Evolutionary conservation across 1,140 invertebrate species (phyloP).

Genomic region (Orius laevigatus): DNA sequence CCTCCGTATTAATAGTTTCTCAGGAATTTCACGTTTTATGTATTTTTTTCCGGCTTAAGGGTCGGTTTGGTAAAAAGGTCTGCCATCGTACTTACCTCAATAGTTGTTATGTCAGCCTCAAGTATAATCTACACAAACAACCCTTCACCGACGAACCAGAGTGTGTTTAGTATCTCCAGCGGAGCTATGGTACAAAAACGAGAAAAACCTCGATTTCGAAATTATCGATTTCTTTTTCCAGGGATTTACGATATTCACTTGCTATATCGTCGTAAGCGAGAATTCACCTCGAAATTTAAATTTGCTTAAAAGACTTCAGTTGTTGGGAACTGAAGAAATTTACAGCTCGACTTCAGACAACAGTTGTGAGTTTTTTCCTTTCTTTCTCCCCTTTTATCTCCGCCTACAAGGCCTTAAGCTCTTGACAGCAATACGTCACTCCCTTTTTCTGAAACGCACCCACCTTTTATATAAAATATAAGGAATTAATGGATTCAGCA

Average conservation of each 20-base stretch:
- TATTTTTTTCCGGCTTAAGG: conserved; percentile 24
- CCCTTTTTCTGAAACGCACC: neutral
- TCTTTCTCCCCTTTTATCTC: neutral
- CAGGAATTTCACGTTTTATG: neutral
- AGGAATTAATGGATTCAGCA: no score
- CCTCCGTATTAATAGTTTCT: no score
- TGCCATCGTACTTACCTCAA: conserved; percentile 36
- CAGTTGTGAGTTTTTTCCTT: conserved; percentile 29
- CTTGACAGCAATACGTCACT: neutral
- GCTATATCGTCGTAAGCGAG: conserved; percentile 32
- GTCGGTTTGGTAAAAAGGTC: conserved; percentile 38
- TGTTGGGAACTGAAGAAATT: conserved; percentile 22
- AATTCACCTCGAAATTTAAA: conserved; percentile 20
- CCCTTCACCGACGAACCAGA: conserved; percentile 34
- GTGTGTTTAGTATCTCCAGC: conserved; percentile 38
- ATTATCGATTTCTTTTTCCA: conserved; percentile 26
- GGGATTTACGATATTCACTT: conserved; percentile 31
- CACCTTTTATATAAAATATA: neutral
- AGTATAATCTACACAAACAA: conserved; percentile 44
- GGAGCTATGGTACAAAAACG: conserved; percentile 32
- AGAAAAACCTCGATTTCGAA: conserved; percentile 25
- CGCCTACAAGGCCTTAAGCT: neutral
- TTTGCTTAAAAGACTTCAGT: conserved; percentile 19
- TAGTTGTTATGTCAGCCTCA: conserved; percentile 35
- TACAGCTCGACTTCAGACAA: conserved; percentile 31